A percentile compares a stretch with the other conserved stretches of the same genome.
Conservation (phyloP, 2,888 invertebrate species). For the Ptychoptera albimana region DNA sequence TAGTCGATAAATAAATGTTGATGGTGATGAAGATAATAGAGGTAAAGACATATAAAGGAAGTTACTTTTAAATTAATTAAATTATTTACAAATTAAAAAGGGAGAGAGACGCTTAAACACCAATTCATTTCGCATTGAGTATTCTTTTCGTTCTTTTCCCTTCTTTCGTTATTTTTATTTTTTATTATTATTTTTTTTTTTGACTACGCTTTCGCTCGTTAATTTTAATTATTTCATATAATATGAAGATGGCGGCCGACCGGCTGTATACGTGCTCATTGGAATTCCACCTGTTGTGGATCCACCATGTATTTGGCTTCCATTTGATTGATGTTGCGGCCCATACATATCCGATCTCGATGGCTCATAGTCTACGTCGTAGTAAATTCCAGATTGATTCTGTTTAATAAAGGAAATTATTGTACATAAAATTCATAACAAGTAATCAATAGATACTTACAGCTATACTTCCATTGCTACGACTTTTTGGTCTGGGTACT, state of each 20-base stretch:
- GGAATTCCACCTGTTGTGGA: constrained; percentile 39
- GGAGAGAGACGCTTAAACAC: too few relatives aligned
- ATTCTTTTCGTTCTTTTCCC: too few relatives aligned
- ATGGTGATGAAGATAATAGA: too few relatives aligned
- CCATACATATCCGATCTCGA: constrained; percentile 35
- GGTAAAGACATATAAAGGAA: too few relatives aligned
- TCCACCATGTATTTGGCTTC: constrained; percentile 27
- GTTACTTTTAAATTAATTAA: too few relatives aligned
- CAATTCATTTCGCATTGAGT: too few relatives aligned
- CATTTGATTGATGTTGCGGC: constrained; percentile 37
- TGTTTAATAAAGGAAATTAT: constrained; percentile 24
- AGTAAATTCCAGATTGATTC: constrained; percentile 83
- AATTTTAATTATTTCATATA: constrained; percentile 23
- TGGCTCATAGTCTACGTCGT: constrained; percentile 74
- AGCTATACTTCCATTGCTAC: constrained; percentile 44
- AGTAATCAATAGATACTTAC: constrained; percentile 14
- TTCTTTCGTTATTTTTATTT: too few relatives aligned
- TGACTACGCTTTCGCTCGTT: background rate
- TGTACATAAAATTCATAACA: background rate
- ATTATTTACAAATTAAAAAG: too few relatives aligned
- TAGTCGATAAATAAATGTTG: too few relatives aligned
- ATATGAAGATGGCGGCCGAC: constrained; percentile 43
- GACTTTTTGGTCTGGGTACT: constrained; percentile 69
- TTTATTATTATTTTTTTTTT: too few relatives aligned
- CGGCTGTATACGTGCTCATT: constrained; percentile 68